These are phyloP conservation scores for Ptilonorhynchus violaceus DNA, from an alignment of 2,113 vertebrate species.

Conservation along the genomic window DNA sequence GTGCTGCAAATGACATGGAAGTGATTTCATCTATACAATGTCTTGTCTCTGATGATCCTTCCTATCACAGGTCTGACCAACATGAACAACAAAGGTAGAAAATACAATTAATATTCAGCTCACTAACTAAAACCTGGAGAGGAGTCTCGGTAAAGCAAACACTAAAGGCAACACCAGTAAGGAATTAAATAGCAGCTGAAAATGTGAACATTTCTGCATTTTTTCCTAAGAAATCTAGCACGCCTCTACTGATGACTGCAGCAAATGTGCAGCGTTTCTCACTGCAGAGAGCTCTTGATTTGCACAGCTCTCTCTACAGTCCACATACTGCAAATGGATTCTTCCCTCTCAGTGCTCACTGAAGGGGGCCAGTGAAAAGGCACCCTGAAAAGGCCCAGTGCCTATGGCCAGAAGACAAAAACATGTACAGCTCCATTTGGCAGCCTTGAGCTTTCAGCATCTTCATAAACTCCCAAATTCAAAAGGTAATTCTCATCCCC, in stretches of 20 bases:
- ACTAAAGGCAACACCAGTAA: not conserved
- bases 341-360: not conserved
- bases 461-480: not conserved
- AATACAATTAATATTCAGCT: not conserved
- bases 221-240: not conserved
- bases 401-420: not conserved
- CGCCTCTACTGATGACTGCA: not conserved
- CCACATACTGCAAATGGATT: not conserved
- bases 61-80: not conserved
- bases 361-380: not conserved
- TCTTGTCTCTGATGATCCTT: not conserved
- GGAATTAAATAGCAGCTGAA: not conserved
- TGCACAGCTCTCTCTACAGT: not conserved
- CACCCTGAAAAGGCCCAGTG: not conserved
- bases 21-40: conserved; percentile 4
- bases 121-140: not conserved
- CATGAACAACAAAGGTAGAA: not conserved
- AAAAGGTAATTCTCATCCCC: not conserved
- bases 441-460: not conserved
- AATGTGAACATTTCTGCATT: not conserved
- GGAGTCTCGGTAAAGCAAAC: not conserved
- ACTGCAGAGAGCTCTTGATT: not conserved
- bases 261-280: not conserved
- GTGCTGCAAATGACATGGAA: not conserved
- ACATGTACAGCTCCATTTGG: not conserved